These are phyloP conservation scores for Drosophila ustulata DNA, from an alignment of 2,888 invertebrate genomes.

Conservation along the genomic window DNA sequence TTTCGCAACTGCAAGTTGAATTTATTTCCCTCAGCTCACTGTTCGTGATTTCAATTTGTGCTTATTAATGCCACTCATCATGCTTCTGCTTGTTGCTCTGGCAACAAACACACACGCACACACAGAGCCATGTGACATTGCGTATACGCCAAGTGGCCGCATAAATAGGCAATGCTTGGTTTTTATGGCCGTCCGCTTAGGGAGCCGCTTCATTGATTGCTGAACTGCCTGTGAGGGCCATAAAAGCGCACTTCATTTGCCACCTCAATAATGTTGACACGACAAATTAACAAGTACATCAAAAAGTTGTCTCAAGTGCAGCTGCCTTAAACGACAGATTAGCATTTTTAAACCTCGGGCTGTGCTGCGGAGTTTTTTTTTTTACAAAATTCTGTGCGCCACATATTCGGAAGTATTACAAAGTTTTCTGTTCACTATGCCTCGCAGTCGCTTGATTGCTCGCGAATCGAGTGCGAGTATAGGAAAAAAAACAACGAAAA, in stretches of 20 bases:
- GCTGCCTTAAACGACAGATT: constrained; percentile 52
- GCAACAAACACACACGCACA: background rate
- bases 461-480: constrained; percentile 34
- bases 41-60: constrained; percentile 37
- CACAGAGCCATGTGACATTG: constrained; percentile 20
- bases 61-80: constrained; percentile 34
- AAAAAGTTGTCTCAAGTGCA: constrained; percentile 49
- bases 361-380: constrained; percentile 4
- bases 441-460: constrained; percentile 57
- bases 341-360: constrained; percentile 52
- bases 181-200: constrained; percentile 37
- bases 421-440: constrained; percentile 47
- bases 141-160: constrained; percentile 29
- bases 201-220: constrained; percentile 52
- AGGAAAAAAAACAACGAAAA: constrained; percentile 10
- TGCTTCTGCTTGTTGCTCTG: background rate
- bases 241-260: constrained; percentile 44
- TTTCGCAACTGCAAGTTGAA: constrained; percentile 3
- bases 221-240: constrained; percentile 15
- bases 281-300: constrained; percentile 65
- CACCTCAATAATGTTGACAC: constrained; percentile 56
- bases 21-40: constrained; percentile 18
- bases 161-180: constrained; percentile 32
- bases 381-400: background rate
- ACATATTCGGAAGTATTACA: constrained; percentile 25